phyloP scores from a whole-genome alignment of 1,140 invertebrate species.

The Planococcus citri region DNA sequence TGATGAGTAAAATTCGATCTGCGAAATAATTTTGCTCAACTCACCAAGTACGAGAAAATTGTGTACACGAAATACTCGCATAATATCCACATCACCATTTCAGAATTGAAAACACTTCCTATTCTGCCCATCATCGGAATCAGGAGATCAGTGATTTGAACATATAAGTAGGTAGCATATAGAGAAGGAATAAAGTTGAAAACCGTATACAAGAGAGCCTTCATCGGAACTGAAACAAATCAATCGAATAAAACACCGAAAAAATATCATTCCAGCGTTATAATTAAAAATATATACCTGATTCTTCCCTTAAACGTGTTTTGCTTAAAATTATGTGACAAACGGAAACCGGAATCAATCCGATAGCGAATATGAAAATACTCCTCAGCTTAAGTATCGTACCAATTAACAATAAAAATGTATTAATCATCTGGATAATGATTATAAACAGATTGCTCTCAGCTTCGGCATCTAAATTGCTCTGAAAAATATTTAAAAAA shows the following conservation, averaged over 20 bases:
- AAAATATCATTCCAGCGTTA: not conserved
- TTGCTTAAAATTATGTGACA: not conserved
- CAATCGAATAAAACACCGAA: not conserved
- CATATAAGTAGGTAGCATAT: not conserved
- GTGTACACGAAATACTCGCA: not conserved
- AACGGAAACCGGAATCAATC: not conserved
- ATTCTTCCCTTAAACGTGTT: not conserved
- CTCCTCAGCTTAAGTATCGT: not conserved
- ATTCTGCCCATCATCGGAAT: conserved; percentile 10
- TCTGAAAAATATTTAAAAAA: not conserved
- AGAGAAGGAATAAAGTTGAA: not conserved
- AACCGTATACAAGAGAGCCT: not conserved
- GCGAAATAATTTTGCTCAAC: not conserved
- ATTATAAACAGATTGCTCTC: not conserved
- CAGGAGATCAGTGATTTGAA: not conserved
- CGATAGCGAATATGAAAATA: not conserved
- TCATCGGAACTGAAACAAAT: not conserved
- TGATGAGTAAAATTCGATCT: not conserved
- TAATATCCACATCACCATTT: conserved; percentile 11
- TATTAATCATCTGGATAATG: not conserved
- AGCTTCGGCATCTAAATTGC: not conserved
- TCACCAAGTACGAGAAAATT: not conserved
- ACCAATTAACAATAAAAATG: not conserved
- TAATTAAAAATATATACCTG: not conserved
- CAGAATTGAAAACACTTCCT: not conserved